phyloP scores from a whole-genome alignment of 1,140 invertebrate species.

The Scaptodrosophila lebanonensis region DNA sequence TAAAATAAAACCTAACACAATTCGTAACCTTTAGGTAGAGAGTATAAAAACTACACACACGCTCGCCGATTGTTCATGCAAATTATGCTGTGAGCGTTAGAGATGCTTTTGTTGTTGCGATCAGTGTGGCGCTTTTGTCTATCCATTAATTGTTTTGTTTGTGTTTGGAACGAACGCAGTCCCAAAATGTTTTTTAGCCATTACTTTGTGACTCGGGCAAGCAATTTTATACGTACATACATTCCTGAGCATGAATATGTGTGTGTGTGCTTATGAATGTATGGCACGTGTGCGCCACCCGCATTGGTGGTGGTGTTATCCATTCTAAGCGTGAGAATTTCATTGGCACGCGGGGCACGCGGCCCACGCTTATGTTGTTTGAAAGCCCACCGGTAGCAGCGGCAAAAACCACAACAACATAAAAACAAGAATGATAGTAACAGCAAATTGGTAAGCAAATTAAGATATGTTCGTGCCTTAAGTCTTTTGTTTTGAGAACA shows the following conservation, averaged over 20 bases:
- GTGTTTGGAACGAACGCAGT: slow-evolving; percentile 17
- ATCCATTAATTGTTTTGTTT: slow-evolving; percentile 52
- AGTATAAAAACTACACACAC: background rate
- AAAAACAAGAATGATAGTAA: slow-evolving; percentile 2
- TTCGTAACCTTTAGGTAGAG: no score
- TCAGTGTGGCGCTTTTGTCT: slow-evolving; percentile 19
- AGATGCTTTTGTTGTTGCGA: no score
- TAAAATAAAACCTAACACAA: background rate
- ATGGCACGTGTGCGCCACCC: slow-evolving; percentile 45
- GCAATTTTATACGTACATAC: no score
- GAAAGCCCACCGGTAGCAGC: background rate
- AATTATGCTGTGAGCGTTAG: slow-evolving; percentile 28
- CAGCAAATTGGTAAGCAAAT: slow-evolving; percentile 4
- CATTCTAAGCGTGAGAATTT: slow-evolving; percentile 37
- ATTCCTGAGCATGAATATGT: no score
- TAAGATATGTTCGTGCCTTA: slow-evolving; percentile 41
- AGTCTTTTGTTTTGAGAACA: slow-evolving; percentile 38
- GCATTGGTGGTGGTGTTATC: slow-evolving; percentile 17
- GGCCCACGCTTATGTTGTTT: slow-evolving; percentile 19
- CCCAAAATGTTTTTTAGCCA: slow-evolving; percentile 23
- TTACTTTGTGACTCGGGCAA: slow-evolving; percentile 9
- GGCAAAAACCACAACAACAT: background rate
- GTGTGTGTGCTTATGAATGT: slow-evolving; percentile 1
- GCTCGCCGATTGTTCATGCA: slow-evolving; percentile 18
- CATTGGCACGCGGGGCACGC: slow-evolving; percentile 34